Conservation (phyloP, 2,888 invertebrate species). For the Agrypnus murinus region DNA sequence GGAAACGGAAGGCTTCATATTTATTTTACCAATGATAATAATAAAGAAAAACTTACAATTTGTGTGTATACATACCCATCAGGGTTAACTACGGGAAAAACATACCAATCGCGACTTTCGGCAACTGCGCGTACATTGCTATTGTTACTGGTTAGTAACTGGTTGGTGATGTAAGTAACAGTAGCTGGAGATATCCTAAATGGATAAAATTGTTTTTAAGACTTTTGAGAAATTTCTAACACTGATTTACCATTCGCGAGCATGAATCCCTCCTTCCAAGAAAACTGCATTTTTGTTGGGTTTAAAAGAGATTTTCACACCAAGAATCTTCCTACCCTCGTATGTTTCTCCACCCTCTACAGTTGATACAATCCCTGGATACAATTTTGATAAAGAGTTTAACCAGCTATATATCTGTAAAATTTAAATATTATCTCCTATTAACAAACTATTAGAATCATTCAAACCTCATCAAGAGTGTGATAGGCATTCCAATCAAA, state of each 20-base stretch:
- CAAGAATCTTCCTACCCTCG: slow-evolving; percentile 76
- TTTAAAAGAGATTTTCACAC: slow-evolving; percentile 72
- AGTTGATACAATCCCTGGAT: slow-evolving; percentile 72
- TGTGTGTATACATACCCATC: slow-evolving; percentile 81
- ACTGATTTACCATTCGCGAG: slow-evolving; percentile 67
- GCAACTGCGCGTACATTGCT: slow-evolving; percentile 74
- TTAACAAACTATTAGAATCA: too few species aligned
- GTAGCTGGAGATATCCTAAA: slow-evolving; percentile 68
- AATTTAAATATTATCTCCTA: too few species aligned
- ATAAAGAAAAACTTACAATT: background rate
- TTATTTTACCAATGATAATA: too few species aligned
- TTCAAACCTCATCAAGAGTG: background rate
- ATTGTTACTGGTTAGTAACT: slow-evolving; percentile 78
- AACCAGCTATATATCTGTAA: slow-evolving; percentile 76
- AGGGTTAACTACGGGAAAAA: slow-evolving; percentile 82
- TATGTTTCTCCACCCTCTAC: slow-evolving; percentile 75
- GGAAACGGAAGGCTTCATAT: too few species aligned
- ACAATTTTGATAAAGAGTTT: slow-evolving; percentile 69
- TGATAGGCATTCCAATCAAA: background rate
- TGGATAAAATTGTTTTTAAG: too few species aligned
- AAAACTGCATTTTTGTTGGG: slow-evolving; percentile 75
- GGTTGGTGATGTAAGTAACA: slow-evolving; percentile 76
- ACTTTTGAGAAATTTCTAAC: too few species aligned
- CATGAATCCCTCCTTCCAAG: slow-evolving; percentile 76
- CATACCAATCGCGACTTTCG: slow-evolving; percentile 82